Evolutionary conservation across 2,113 vertebrate species (phyloP), one percentile per base, ranked within the genome.

Genomic region (Urocitellus parryii): DNA sequence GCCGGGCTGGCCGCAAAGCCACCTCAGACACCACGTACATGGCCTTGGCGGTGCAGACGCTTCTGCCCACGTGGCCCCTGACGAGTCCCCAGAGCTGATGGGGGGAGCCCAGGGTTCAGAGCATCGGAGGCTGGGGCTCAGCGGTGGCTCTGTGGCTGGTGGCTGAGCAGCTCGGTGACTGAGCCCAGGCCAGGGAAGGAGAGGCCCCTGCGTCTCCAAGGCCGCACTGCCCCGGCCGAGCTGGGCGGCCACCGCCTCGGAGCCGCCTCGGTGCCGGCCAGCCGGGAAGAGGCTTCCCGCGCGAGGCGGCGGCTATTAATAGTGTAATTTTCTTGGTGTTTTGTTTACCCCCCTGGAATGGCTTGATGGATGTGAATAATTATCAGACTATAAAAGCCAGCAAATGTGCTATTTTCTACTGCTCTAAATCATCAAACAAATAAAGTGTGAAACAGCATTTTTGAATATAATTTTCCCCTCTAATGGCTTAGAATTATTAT

Each of bases 361-460:
- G 95, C 90, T 98, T 99, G 98, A 99, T 98, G 98, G 98, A 99
- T 99, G 98, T 91, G 73, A 98, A 98, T 99, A 98, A 99, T 99
- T 99, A 98, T 98, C 98, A 98, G 97, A 98, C 98, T 98, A 98
- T 98, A 99, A 98, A 99, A 98, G 98, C 98, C 97, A 98, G 98
- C 98, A 98, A 98, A 99, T 98, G 98, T 98, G 98, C 98, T 98
- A 98, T 98, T 98, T 98, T 98, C 98, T 98, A 98, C 98, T 91
- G 93, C 98, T 98, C 98, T 98, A 99, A 98, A 99, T 99, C 98
- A 99, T 98, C 98, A 98, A 98, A 98, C 98, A 99, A 99, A 99
- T 98, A 98, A 98, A 98, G 98, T 98, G 98, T 98, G 98, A 99
- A 99, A 98, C 98, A 98, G 98, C 98, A 96, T 97, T 98, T 99